Conservation (phyloP, 2,797 vertebrate species). For the Lepilemur septentrionalis region DNA sequence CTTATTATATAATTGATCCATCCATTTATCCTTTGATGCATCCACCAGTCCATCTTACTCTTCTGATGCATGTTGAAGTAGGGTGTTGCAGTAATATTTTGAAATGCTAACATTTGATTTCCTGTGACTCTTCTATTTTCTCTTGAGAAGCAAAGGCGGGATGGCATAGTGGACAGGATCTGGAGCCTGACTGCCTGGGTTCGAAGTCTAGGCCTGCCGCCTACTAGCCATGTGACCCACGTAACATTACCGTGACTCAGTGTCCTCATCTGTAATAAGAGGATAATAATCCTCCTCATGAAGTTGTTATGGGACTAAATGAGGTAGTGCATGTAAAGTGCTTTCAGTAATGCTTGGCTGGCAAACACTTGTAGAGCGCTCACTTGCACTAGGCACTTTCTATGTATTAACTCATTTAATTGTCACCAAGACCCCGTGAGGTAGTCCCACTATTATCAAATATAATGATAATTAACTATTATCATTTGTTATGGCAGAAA, state of each 20-base stretch:
- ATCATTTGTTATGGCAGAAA: neutral
- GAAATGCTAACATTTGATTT: constrained; percentile 12
- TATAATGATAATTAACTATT: neutral
- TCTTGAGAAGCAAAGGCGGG: neutral
- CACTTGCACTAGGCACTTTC: neutral
- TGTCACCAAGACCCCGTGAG: neutral
- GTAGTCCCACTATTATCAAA: neutral
- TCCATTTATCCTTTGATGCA: neutral
- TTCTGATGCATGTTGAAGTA: neutral
- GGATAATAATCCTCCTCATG: neutral
- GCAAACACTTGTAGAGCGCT: neutral
- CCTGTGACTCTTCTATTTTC: neutral
- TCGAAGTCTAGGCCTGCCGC: neutral
- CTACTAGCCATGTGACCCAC: neutral
- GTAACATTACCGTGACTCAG: neutral
- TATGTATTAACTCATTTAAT: neutral
- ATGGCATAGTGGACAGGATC: neutral
- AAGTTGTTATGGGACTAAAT: neutral
- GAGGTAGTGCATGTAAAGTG: neutral
- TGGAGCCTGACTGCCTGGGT: neutral
- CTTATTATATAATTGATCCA: neutral
- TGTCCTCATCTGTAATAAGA: neutral
- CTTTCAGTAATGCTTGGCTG: neutral
- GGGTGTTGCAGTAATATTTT: neutral
- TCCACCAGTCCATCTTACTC: neutral